Base-by-base conservation (phyloP, 2,113 vertebrate species). In the Sisor rabdophorus region DNA sequence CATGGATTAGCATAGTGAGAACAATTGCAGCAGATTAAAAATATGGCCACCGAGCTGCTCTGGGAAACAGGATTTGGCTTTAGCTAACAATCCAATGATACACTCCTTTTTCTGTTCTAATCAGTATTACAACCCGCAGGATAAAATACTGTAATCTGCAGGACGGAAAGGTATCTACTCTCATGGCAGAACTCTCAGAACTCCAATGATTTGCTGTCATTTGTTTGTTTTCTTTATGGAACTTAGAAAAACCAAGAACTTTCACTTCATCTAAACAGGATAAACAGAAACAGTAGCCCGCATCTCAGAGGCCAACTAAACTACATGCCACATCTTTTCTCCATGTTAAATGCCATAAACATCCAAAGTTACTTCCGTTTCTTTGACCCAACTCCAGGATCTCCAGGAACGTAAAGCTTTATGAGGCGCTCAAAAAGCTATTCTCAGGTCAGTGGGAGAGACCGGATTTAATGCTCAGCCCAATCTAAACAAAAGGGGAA, bases 401-500 rank as follows among this genome's bases (percentile, higher is more conserved):
- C 71, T 17, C 4, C n/a, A n/a, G n/a, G n/a, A 54, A 36, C 19
- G 17, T 11, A 32, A 32, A 63, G n/a, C 54, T 72, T 72, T 22
- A 72, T 52, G 26, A 59, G n/a, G 36, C 13, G 1, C 44, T 67
- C 53, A 20, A 3, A 19, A 59, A 47, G 40, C 9, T 15, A 1
- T 28, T 24, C 55, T 47, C 71, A 20, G 55, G 19, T 48, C 53
- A 24, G 26, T 19, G 52, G 22, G 52, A 75, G 60, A 40, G n/a
- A 24, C 61, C 36, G 54, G 61, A 56, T 47, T 47, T 65, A 76
- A 67, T 55, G 40, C 67, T 56, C 56, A 54, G 32, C 75, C 40
- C 53, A 61, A 64, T 32, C 53, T 74, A 83, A 83, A 75, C 65
- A 71, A 13, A 26, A 55, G 32, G 76, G 50, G 61, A 55, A 52